phyloP scores from a whole-genome alignment of 2,888 invertebrate genomes.

The Conus canariensis region DNA sequence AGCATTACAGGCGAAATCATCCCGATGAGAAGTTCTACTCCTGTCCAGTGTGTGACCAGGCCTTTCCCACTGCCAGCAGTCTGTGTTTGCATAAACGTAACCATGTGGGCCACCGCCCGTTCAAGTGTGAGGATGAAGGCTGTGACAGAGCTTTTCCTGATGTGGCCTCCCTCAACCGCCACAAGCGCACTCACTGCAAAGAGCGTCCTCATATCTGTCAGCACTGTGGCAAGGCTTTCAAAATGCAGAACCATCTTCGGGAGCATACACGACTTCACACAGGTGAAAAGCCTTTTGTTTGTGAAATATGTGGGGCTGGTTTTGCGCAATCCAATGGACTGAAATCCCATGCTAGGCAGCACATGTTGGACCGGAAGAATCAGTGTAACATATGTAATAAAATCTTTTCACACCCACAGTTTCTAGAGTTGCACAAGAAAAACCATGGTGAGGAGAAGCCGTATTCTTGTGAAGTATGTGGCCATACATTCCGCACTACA shows the following conservation, averaged over 20 bases:
- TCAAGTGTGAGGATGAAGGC: constrained; percentile 48
- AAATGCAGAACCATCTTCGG: constrained; percentile 42
- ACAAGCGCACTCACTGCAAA: constrained; percentile 45
- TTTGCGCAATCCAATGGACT: constrained; percentile 46
- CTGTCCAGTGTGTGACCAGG: constrained; percentile 41
- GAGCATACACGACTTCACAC: constrained; percentile 50
- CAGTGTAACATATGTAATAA: constrained; percentile 39
- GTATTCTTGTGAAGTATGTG: constrained; percentile 34
- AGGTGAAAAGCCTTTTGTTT: constrained; percentile 49
- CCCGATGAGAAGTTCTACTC: constrained; percentile 46
- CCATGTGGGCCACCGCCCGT: constrained; percentile 49
- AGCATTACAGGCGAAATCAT: constrained; percentile 42
- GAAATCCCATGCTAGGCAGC: constrained; percentile 41
- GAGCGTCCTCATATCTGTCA: constrained; percentile 47
- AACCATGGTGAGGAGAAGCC: constrained; percentile 37
- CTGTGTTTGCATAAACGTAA: constrained; percentile 46
- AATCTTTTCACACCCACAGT: constrained; percentile 34
- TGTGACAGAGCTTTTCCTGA: constrained; percentile 47
- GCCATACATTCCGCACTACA: constrained; percentile 33
- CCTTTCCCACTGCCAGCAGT: constrained; percentile 46
- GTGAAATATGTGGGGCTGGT: constrained; percentile 48
- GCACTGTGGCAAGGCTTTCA: constrained; percentile 42
- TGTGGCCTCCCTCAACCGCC: constrained; percentile 46
- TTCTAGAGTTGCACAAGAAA: constrained; percentile 28
- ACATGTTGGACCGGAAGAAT: constrained; percentile 33